phyloP scores from a whole-genome alignment of 1,140 invertebrate species.

The Cepaea nemoralis region DNA sequence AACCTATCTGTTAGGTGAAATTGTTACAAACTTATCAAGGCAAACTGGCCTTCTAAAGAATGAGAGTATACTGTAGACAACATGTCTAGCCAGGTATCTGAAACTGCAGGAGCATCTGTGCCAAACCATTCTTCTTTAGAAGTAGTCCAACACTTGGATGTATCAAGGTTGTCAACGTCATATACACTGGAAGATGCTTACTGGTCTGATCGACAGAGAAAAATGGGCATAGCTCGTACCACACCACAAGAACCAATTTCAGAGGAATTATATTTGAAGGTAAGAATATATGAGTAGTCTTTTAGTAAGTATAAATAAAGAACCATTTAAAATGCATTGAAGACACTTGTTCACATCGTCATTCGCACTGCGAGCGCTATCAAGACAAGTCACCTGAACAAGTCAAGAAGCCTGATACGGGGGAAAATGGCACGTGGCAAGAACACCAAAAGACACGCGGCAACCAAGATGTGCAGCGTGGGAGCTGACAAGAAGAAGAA shows the following conservation, averaged over 20 bases:
- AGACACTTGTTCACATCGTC: too few species aligned
- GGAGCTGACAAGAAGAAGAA: too few species aligned
- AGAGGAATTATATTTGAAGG: slow-evolving; percentile 26
- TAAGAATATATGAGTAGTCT: not conserved
- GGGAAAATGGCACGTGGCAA: too few species aligned
- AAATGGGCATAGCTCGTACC: slow-evolving; percentile 39
- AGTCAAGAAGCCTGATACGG: too few species aligned
- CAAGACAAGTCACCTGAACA: too few species aligned
- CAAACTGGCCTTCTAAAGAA: slow-evolving; percentile 12
- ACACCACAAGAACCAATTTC: slow-evolving; percentile 31
- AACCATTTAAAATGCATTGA: too few species aligned
- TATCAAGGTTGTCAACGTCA: not conserved
- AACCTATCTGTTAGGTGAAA: not conserved
- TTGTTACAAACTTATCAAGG: not conserved
- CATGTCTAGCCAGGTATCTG: slow-evolving; percentile 1
- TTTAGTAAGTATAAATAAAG: not conserved
- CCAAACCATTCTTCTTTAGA: slow-evolving; percentile 31
- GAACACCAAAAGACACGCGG: too few species aligned
- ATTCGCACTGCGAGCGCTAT: too few species aligned
- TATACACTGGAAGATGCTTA: slow-evolving; percentile 50
- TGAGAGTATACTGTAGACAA: slow-evolving; percentile 12
- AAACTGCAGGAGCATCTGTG: slow-evolving; percentile 19
- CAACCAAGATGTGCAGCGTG: too few species aligned
- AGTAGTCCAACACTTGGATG: not conserved
- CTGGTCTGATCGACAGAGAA: slow-evolving; percentile 51